Evolutionary conservation across 2,113 vertebrate species (phyloP).

Genomic region (Gymnogyps californianus): DNA sequence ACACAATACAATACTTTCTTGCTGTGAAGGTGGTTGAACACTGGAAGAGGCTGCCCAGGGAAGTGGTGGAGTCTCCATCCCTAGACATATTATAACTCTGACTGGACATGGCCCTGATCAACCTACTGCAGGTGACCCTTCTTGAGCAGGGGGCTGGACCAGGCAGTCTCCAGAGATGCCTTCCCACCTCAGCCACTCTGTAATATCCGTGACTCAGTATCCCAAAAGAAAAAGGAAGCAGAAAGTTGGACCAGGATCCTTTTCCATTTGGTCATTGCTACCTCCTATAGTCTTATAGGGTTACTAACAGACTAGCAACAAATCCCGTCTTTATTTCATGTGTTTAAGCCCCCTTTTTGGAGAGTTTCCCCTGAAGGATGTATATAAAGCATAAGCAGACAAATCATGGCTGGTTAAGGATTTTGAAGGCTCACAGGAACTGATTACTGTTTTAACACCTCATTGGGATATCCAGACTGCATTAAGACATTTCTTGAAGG

Average conservation of each 20-base stretch:
- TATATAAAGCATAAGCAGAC: neutral
- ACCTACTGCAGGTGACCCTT: neutral
- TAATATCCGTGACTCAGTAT: neutral
- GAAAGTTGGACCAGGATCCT: neutral
- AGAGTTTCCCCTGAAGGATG: neutral
- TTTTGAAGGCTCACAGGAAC: neutral
- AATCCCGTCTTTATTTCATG: neutral
- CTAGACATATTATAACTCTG: neutral
- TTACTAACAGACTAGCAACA: neutral
- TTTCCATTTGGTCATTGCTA: neutral
- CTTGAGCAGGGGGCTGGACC: neutral
- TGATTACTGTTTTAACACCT: neutral
- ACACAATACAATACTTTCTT: neutral
- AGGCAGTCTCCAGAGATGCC: neutral
- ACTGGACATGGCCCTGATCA: neutral
- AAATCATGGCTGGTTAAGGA: neutral
- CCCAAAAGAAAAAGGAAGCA: neutral
- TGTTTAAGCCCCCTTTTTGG: neutral
- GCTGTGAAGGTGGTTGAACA: neutral
- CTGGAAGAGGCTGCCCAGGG: neutral
- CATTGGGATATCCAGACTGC: accelerated
- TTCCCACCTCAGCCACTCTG: neutral
- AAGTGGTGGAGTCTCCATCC: neutral
- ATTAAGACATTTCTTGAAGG: neutral
- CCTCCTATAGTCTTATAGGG: neutral